Conservation (phyloP, 2,797 vertebrate genomes). For the Brachyalestes nurse region DNA sequence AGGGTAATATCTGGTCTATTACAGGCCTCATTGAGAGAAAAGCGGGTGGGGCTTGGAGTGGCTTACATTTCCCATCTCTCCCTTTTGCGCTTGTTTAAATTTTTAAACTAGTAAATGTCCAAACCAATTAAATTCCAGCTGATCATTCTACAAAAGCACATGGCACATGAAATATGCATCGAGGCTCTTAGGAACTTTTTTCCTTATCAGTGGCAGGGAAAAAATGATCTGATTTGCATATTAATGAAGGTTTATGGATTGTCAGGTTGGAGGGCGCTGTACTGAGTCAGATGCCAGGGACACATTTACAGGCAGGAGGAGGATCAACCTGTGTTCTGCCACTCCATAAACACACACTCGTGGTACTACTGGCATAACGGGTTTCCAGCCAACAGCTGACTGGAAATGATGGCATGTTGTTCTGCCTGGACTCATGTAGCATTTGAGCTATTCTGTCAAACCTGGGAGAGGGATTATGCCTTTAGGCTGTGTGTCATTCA, state of each 20-base stretch:
- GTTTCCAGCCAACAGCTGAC: background rate
- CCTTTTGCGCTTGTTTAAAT: conserved; percentile 76
- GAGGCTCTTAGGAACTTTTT: conserved; percentile 67
- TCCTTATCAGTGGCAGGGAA: conserved; percentile 55
- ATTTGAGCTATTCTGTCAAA: background rate
- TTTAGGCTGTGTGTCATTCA: background rate
- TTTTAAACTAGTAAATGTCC: conserved; percentile 77
- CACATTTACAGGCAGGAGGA: conserved; percentile 11
- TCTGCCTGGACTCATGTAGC: background rate
- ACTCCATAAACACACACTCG: conserved; percentile 25
- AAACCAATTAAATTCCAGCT: conserved; percentile 79
- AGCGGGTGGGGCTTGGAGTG: background rate
- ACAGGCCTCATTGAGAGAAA: conserved; percentile 67
- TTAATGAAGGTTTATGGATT: conserved; percentile 54
- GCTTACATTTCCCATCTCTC: conserved; percentile 65
- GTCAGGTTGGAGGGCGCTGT: conserved; percentile 35
- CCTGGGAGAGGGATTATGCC: background rate
- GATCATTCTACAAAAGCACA: conserved; percentile 76
- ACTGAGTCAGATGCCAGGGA: conserved; percentile 40
- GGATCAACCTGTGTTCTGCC: conserved; percentile 24
- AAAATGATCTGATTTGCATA: conserved; percentile 64
- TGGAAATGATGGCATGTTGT: background rate
- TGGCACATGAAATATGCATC: conserved; percentile 78
- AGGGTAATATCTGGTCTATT: conserved; percentile 71
- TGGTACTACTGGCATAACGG: background rate